Percentiles rank a stretch among this genome's conserved stretches.
Conservation (phyloP, 2,797 vertebrate species). For the Falco rusticolus region DNA sequence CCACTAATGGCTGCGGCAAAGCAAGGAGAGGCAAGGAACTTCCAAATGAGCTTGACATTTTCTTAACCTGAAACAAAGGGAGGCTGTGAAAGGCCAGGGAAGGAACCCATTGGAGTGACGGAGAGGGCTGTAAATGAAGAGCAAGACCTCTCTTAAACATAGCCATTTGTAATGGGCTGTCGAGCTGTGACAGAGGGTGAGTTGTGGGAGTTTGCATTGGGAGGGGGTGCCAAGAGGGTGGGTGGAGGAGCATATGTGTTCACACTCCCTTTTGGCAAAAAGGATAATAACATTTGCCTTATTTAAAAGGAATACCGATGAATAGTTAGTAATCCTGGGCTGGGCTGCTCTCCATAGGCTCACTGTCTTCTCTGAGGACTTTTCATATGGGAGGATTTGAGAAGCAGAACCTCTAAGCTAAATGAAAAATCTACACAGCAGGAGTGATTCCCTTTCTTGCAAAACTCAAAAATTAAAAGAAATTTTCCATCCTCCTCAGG, state of each 20-base stretch:
- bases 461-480: neutral
- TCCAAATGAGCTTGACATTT: conserved; percentile 72
- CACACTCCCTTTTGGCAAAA: conserved; percentile 56
- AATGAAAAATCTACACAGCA: neutral
- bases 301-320: conserved; percentile 53
- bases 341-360: conserved; percentile 18
- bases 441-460: neutral
- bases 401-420: conserved; percentile 7
- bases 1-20: conserved; percentile 13
- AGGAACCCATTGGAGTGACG: neutral
- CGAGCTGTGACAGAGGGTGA: conserved; percentile 16
- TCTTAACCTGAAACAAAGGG: conserved; percentile 65
- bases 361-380: neutral
- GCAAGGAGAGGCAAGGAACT: conserved; percentile 18
- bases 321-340: conserved; percentile 21
- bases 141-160: neutral
- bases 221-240: conserved; percentile 54
- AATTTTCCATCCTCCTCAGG: neutral
- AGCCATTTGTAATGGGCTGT: neutral
- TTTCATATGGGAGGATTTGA: neutral
- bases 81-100: conserved; percentile 21
- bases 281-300: conserved; percentile 58
- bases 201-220: neutral
- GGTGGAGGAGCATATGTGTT: conserved; percentile 67
- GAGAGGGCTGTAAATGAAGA: conserved; percentile 4